Percentiles rank a stretch among this genome's conserved stretches.
These are phyloP conservation scores for Suillia variegata DNA, from an alignment of 2,888 invertebrate species.

Conservation along the genomic window DNA sequence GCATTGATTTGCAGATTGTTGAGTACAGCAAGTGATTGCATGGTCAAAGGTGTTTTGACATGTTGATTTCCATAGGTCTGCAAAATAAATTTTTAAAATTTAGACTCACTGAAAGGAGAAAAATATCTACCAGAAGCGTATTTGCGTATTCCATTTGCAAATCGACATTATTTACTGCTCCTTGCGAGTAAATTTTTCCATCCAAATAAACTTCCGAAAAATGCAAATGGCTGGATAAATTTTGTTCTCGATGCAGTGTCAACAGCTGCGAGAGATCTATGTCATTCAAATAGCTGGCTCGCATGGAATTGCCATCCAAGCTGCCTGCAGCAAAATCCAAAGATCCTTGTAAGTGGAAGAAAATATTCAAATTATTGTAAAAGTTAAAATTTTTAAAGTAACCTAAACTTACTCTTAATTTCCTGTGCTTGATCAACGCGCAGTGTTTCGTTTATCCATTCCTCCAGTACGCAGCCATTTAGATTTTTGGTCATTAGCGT, in stretches of 20 bases:
- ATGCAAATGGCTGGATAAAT: slow-evolving; percentile 53
- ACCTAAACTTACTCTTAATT: slow-evolving; percentile 36
- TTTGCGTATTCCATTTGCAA: slow-evolving; percentile 62
- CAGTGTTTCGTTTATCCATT: slow-evolving; percentile 61
- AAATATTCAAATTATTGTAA: background rate
- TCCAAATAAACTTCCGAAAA: slow-evolving; percentile 57
- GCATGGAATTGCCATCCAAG: slow-evolving; percentile 59
- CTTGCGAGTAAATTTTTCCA: slow-evolving; percentile 38
- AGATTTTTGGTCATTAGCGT: slow-evolving; percentile 53
- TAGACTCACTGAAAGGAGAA: background rate
- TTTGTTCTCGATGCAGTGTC: slow-evolving; percentile 62
- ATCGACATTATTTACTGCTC: slow-evolving; percentile 60
- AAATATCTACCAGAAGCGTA: slow-evolving; percentile 63
- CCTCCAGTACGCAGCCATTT: slow-evolving; percentile 55
- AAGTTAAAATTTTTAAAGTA: background rate
- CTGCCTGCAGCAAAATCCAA: slow-evolving; percentile 59
- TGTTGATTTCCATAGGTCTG: slow-evolving; percentile 55
- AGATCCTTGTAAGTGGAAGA: slow-evolving; percentile 32
- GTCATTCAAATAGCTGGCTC: slow-evolving; percentile 61
- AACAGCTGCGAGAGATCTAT: slow-evolving; percentile 61
- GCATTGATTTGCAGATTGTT: slow-evolving; percentile 46
- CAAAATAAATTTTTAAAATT: slow-evolving; percentile 21
- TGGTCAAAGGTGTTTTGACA: slow-evolving; percentile 58
- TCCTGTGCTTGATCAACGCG: slow-evolving; percentile 57
- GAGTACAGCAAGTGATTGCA: slow-evolving; percentile 56